Evolutionary conservation across 2,888 invertebrate genomes (phyloP), one percentile per base, ranked within the genome.

Genomic region (Syritta pipiens): DNA sequence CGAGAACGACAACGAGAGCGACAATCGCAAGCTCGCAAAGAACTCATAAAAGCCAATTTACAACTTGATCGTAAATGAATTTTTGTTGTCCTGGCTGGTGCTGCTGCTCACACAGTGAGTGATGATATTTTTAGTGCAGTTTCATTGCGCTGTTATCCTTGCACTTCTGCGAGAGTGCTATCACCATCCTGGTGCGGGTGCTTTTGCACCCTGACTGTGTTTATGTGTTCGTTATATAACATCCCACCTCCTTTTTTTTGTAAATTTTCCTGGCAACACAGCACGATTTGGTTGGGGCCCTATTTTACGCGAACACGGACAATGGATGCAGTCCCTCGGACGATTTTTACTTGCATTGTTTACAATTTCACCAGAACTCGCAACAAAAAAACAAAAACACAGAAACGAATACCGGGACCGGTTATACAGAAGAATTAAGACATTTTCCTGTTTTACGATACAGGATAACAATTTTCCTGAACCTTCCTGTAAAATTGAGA

Each of bases 21-120:
- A 60, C 65, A 65, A 51, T 51, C 57, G 26, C 51, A 22, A 67
- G 28, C 62, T 30, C 55, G 44, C 44, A 62, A 62, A 42, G 49
- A 44, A 46, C 67, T 79, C 79, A 68, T 79, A 79, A 79, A 79
- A 68, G 67, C 60, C 68, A 79, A 72, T 74, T 79, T 79, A 79
- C 79, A 79, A 57, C 79, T 67, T 30, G 79, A 60, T 79, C 79
- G 67, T 79, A 79, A 79, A 79, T 68, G 72, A 68, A 72, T 79
- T 79, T 79, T 72, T 51, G 79, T 74, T 62, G 57, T 62, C 62
- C 14, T 44, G 32, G 22, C 63, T 69, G 46, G 59, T 69, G 68
- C 17, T 26, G 12, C 40, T 22, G 19, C 46, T 32, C 60, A 76
- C 46, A 51, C 65, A 48, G 24, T 59, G 65, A 77, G 77, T 60